Base-by-base conservation (phyloP, 2,888 invertebrate species). In the Eristalis pertinax region DNA sequence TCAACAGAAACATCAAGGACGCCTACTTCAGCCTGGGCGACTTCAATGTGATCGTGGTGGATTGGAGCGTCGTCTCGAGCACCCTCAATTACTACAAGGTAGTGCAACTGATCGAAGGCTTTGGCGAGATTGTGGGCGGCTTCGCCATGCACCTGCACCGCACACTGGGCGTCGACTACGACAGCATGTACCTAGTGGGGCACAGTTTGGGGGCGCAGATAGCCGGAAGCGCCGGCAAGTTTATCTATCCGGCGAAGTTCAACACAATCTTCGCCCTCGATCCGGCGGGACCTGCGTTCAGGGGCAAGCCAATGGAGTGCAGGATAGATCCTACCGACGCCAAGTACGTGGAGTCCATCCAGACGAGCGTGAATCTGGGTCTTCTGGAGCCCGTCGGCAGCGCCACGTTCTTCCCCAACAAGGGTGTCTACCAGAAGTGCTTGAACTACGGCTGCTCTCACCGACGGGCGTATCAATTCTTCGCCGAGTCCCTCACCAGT, bases 181-280 rank as follows among this genome's bases (percentile, higher is more conserved):
- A 90, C 8, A 91, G 90, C 69, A 91, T 92, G 2, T 92, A 92
- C 41, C 62, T 94, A 0, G 90, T 93, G 76, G 94, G 94, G 0
- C 94, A 94, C 76, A 93, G 93, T 0, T 75, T 94, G 50, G 94
- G 94, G 10, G 94, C 92, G 0, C 94, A 94, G 69, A 90, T 93
- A 7, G 91, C 92, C 0, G 93, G 94, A 13, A 90, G 93, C 67
- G 92, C 92, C 0, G 94, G 93, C 7, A 91, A 91, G 69, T 89
- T 87, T 8, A 89, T 92, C 4, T 50, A 76, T 0, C 92, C 92
- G 0, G 90, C 90, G 87, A 74, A 90, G 19, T 91, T 92, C 56
- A 92, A 92, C 78, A 92, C 92, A 1, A 93, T 93, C 3, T 92
- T 90, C 89, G 94, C 92, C 0, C 88, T 94, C 24, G 94, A 94